These are phyloP conservation scores for Erebia epiphron DNA, from an alignment of 2,888 invertebrate genomes.

Conservation along the genomic window DNA sequence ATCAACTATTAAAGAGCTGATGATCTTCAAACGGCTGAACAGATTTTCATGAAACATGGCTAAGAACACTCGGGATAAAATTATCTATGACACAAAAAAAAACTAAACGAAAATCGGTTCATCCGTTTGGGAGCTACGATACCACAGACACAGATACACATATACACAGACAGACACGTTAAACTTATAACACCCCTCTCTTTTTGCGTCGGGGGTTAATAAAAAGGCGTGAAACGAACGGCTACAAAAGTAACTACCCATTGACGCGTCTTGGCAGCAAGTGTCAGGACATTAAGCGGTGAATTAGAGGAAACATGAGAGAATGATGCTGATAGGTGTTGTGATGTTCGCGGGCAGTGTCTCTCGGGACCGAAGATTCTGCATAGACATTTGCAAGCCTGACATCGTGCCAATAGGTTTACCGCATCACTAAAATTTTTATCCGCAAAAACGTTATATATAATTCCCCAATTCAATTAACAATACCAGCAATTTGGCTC, in stretches of 20 bases:
- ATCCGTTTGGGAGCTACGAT: no score
- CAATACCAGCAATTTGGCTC: slow-evolving; percentile 11
- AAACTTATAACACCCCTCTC: no score
- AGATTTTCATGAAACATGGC: no score
- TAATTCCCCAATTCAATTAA: slow-evolving; percentile 19
- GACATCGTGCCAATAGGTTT: slow-evolving; percentile 41
- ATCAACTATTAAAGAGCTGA: no score
- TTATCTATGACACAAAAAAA: no score
- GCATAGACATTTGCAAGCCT: slow-evolving; percentile 58
- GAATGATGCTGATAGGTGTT: slow-evolving; percentile 59
- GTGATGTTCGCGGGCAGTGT: slow-evolving; percentile 41
- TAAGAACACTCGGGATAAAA: no score
- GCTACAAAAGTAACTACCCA: slow-evolving; percentile 21
- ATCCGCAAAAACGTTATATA: slow-evolving; percentile 26
- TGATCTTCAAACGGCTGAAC: no score
- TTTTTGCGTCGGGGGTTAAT: no score
- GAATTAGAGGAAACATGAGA: slow-evolving; percentile 53
- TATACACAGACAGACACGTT: no score
- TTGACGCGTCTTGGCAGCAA: slow-evolving; percentile 40
- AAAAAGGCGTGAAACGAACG: slow-evolving; percentile 16
- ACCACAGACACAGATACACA: no score
- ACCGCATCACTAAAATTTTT: slow-evolving; percentile 32
- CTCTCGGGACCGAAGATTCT: slow-evolving; percentile 48
- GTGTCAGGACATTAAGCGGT: slow-evolving; percentile 45
- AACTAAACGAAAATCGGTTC: no score